These are phyloP conservation scores for Lasioglossum oenotherae DNA, from an alignment of 2,888 invertebrate genomes.

Conservation along the genomic window DNA sequence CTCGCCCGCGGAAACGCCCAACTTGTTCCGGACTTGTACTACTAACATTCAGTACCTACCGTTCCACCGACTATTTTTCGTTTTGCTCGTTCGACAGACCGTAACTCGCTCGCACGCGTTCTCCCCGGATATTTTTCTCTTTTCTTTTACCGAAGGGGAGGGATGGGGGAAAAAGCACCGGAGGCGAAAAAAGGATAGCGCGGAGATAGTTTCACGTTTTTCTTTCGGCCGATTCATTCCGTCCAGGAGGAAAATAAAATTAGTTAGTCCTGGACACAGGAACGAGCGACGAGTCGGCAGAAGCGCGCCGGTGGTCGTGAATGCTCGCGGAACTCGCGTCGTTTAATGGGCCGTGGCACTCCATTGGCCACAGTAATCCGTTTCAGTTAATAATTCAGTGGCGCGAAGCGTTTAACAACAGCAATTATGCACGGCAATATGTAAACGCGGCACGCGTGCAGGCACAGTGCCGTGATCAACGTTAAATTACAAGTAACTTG, in stretches of 20 bases:
- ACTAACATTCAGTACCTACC: conserved; percentile 21
- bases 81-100: conserved; percentile 12
- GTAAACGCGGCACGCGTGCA: conserved; percentile 33
- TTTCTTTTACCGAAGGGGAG: not conserved
- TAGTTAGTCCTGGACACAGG: not conserved
- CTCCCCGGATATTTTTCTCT: not conserved
- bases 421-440: conserved; percentile 51
- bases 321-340: not conserved
- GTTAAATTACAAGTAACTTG: conserved; percentile 55
- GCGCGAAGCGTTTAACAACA: conserved; percentile 30
- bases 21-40: conserved; percentile 37
- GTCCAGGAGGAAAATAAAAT: not conserved
- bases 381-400: conserved; percentile 49
- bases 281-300: too few relatives aligned
- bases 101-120: conserved; percentile 5
- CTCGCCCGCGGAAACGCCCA: conserved; percentile 23
- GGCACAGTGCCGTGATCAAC: conserved; percentile 48
- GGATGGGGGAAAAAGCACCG: not conserved
- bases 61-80: not conserved
- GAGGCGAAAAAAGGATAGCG: not conserved
- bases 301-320: not conserved
- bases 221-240: not conserved
- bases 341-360: not conserved
- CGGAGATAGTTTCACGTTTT: not conserved
- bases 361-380: conserved; percentile 31